These are phyloP conservation scores for Odontocerum albicorne DNA, from an alignment of 2,888 invertebrate species.

Conservation along the genomic window DNA sequence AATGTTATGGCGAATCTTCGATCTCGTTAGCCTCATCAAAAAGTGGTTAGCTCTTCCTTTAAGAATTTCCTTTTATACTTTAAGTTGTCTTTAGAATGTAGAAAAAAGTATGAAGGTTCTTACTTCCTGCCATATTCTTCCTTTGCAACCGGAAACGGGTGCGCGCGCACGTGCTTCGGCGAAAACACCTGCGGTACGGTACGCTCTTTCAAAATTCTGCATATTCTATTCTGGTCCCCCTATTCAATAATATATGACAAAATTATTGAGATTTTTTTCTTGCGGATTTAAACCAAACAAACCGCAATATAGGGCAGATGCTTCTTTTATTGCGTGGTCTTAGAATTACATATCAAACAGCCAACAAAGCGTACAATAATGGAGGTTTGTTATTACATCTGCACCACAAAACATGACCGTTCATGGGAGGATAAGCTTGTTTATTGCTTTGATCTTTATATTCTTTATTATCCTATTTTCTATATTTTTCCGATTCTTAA, in stretches of 20 bases:
- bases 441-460: too few species aligned
- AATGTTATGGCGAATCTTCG: too few species aligned
- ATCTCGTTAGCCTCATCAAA: too few species aligned
- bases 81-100: too few species aligned
- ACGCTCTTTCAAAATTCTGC: too few species aligned
- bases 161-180: conserved; percentile 30
- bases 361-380: background rate
- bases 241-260: conserved; percentile 2
- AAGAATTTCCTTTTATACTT: too few species aligned
- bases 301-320: conserved; percentile 22
- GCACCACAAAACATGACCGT: background rate
- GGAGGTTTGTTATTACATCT: conserved; percentile 3
- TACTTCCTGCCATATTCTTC: too few species aligned
- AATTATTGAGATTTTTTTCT: conserved; percentile 19
- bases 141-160: conserved; percentile 31
- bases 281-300: background rate
- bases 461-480: too few species aligned
- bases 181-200: conserved; percentile 27
- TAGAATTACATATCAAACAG: too few species aligned
- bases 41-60: conserved; percentile 17
- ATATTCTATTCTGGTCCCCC: background rate
- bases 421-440: background rate
- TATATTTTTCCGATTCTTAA: too few species aligned
- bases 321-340: conserved; percentile 9
- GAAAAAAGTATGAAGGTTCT: too few species aligned